Base-by-base conservation (phyloP, 2,888 invertebrate genomes). In the Abrostola tripartita region DNA sequence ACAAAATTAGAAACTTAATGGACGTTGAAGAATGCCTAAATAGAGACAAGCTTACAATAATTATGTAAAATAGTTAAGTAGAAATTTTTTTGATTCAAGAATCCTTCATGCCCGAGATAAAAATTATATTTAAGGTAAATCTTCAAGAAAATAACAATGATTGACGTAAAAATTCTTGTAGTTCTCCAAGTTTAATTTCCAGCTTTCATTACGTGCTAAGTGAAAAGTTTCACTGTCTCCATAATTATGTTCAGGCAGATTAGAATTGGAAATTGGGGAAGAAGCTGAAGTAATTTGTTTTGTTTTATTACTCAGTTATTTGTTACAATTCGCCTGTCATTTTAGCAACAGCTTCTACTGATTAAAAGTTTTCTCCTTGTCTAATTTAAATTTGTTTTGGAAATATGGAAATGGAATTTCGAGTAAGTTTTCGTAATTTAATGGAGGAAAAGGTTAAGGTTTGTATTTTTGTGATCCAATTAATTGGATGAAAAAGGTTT, bases 171-270 rank as follows among this genome's bases (percentile, higher is more conserved):
- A 75, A 77, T 73, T 76, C 62, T 37, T 59, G 55, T 77, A 76
- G 71, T 78, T 71, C 41, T 56, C 61, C 40, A 61, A 76, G 76
- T 81, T 78, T 73, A 80, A 85, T 85, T 85, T 79, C 68, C 75
- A 74, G 74, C 74, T 76, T 81, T 78, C 76, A 82, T 84, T 82
- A 80, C 69, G 81, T 80, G 76, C 81, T 85, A 85, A 88, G 88
- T 87, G 80, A 79, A 87, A 88, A 88, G 87, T 88, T 88, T 85
- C 79, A 78, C 81, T 83, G 83, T 82, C 76, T 66, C 62, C 69
- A 52, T 84, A 81, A 87, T 81, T 76, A 83, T 81, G 79, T 84
- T 86, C 74, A 67, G 62, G 58, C 70, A 65, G 71, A 87, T 87
- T 84, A 82, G 81, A 87, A 88, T 85, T 87, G 83, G 82, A 81